Conservation (phyloP, 2,888 invertebrate genomes). For the Petrophora chlorosata region DNA sequence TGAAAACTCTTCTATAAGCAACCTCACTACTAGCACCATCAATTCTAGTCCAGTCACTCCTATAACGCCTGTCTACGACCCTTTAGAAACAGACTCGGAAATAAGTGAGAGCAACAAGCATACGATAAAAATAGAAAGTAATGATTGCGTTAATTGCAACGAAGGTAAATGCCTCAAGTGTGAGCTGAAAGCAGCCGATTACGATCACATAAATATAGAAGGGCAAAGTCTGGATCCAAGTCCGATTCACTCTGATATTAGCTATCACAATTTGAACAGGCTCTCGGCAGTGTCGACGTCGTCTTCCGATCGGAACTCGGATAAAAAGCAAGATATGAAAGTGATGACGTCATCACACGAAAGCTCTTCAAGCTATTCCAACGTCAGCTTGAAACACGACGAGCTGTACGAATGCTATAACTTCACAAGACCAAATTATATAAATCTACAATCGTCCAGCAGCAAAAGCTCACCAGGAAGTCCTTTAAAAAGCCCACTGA, state of each 20-base stretch:
- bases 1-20: slow-evolving; percentile 60
- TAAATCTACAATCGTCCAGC: slow-evolving; percentile 73
- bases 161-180: slow-evolving; percentile 73
- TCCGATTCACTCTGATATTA: slow-evolving; percentile 73
- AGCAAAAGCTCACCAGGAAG: slow-evolving; percentile 73
- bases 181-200: slow-evolving; percentile 70
- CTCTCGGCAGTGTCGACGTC: slow-evolving; percentile 74
- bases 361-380: slow-evolving; percentile 73
- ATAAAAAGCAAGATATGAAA: slow-evolving; percentile 57
- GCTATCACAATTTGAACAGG: slow-evolving; percentile 78
- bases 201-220: slow-evolving; percentile 53
- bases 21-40: slow-evolving; percentile 61
- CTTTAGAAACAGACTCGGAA: slow-evolving; percentile 74
- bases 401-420: slow-evolving; percentile 72
- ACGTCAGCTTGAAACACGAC: slow-evolving; percentile 60
- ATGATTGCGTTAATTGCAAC: slow-evolving; percentile 60
- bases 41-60: slow-evolving; percentile 69
- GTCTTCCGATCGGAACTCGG: slow-evolving; percentile 63
- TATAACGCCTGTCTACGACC: slow-evolving; percentile 68
- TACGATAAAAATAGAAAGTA: slow-evolving; percentile 66
- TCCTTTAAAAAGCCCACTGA: slow-evolving; percentile 83
- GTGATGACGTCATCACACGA: slow-evolving; percentile 78
- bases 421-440: slow-evolving; percentile 73
- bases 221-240: slow-evolving; percentile 58
- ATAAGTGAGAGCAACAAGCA: slow-evolving; percentile 66